These are phyloP conservation scores for Oreochromis grahami DNA, from an alignment of 2,797 vertebrate species.

Conservation along the genomic window DNA sequence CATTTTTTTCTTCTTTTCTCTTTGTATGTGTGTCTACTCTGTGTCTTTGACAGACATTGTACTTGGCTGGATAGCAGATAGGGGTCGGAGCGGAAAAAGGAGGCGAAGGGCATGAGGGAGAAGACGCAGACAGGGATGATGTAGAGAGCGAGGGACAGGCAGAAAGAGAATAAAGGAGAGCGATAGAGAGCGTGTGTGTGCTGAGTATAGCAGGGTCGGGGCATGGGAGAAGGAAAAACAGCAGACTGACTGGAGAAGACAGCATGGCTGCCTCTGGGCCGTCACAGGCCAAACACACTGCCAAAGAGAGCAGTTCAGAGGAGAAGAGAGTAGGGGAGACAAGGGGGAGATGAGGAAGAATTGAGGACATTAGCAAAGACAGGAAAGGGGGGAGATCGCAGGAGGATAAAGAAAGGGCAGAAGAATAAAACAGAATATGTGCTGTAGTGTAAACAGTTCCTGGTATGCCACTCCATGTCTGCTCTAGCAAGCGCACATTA, in stretches of 20 bases:
- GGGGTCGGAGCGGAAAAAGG: slow-evolving; percentile 31
- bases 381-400: neutral
- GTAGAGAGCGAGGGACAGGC: slow-evolving; percentile 8
- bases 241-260: slow-evolving; percentile 69
- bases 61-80: slow-evolving; percentile 40
- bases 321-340: slow-evolving; percentile 14
- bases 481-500: slow-evolving; percentile 3
- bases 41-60: slow-evolving; percentile 46
- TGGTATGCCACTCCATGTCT: neutral
- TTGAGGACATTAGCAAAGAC: slow-evolving; percentile 37
- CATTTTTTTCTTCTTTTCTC: neutral
- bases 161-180: slow-evolving; percentile 19
- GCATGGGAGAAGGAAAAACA: slow-evolving; percentile 43
- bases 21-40: neutral
- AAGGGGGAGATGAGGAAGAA: slow-evolving; percentile 12
- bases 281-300: slow-evolving; percentile 62
- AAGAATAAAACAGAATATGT: neutral
- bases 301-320: slow-evolving; percentile 61
- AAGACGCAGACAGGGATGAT: slow-evolving; percentile 6
- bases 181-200: slow-evolving; percentile 7
- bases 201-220: slow-evolving; percentile 54
- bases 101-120: neutral
- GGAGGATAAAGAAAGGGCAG: neutral
- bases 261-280: slow-evolving; percentile 69
- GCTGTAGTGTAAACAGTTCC: slow-evolving; percentile 14